Conservation (phyloP, 2,113 vertebrate species). For the Isichthys henryi region DNA sequence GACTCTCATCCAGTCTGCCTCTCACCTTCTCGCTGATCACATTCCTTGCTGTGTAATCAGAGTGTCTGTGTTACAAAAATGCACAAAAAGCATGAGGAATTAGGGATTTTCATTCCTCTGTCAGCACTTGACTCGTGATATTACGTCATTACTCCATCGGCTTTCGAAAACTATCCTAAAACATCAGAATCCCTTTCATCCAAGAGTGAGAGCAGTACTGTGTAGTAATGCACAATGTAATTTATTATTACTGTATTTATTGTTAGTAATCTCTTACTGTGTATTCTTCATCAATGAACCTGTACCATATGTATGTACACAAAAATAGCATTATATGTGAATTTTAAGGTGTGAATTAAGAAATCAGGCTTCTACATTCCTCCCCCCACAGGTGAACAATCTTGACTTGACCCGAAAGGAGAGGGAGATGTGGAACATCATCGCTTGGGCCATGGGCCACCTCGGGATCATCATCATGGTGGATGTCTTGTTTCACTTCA, state of each 20-base stretch:
- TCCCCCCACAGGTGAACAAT: slow-evolving; percentile 67
- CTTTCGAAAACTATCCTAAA: not conserved
- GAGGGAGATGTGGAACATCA: slow-evolving; percentile 77
- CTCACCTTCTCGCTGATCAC: not conserved
- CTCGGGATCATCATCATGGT: slow-evolving; percentile 61
- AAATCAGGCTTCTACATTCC: slow-evolving; percentile 12
- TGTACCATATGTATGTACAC: not conserved
- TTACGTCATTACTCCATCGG: not conserved
- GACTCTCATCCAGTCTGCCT: not conserved
- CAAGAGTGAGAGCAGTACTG: not conserved
- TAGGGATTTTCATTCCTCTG: not conserved
- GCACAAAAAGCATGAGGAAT: not conserved
- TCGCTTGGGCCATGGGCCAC: slow-evolving; percentile 59
- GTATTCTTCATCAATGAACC: not conserved
- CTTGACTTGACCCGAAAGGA: slow-evolving; percentile 66
- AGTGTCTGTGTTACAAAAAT: not conserved
- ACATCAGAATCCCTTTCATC: not conserved
- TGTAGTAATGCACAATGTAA: not conserved
- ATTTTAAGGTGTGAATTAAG: not conserved
- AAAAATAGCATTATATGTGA: not conserved
- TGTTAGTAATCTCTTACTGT: not conserved
- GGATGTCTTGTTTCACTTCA: slow-evolving; percentile 85
- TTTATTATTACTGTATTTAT: not conserved
- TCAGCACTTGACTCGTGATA: not conserved
- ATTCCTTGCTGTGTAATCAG: not conserved